Base-by-base conservation (phyloP, 2,888 invertebrate genomes). In the Coleophora deauratella region DNA sequence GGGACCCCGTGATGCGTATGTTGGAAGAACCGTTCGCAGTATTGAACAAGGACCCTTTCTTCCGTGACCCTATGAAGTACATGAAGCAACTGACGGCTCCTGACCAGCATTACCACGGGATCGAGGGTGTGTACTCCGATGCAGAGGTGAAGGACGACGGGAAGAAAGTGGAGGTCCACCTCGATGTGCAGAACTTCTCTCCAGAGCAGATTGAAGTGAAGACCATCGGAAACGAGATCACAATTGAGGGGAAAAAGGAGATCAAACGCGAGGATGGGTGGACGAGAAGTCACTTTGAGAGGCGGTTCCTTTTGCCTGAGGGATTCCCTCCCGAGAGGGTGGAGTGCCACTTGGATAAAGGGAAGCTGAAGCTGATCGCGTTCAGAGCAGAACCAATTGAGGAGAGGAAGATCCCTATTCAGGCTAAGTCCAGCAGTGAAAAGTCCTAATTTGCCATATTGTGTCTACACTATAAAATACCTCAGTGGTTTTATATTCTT, bases 141-240 rank as follows among this genome's bases (percentile, higher is more conserved):
- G 86, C 87, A 1, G 88, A 86, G 43, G 75, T 91, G 4, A 81
- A 87, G 44, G 70, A 82, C 13, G 90, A 90, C 58, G 88, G 89
- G n/a, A 89, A 91, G 55, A 90, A 90, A 45, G 91, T 91, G 49
- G 90, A 91, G 62, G 91, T 92, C 9, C 89, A 89, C 50, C 72
- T 94, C 55, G 94, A 94, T 61, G 93, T 94, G 0, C 89, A 91
- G 57, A 92, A 94, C 54, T 95, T 94, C 59, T 79, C 87, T n/a
- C 94, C 94, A 0, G 89, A 91, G 11, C 94, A 95, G 69, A 90
- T 95, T 31, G 86, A 88, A 8, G 93, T 95, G 13, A 94, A 93
- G 69, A 93, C 92, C 0, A 86, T 91, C 0, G 93, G 93, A 7
- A 89, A 91, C 49, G 88, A 87, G 41, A 88, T 95, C 15, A 87